phyloP scores from a whole-genome alignment of 1,140 invertebrate genomes.

The silkworm (Bombyx mori) region ASM3026992v2 NC_085113.1:5731501-5732000 shows the following conservation, averaged over 20 bases:
- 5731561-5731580: no score
- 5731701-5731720: no score
- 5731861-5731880: conserved; percentile 8
- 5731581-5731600: no score
- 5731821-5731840: neutral
- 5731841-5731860: neutral
- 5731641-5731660: neutral
- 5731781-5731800: no score
- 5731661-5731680: neutral
- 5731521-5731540: conserved; percentile 50
- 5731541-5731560: no score
- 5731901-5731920: conserved; percentile 44
- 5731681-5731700: no score
- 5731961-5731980: conserved; percentile 56
- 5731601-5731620: no score
- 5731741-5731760: no score
- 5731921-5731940: conserved; percentile 57
- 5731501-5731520: conserved; percentile 43
- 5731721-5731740: no score
- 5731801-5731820: neutral
- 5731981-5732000: conserved; percentile 42
- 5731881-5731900: conserved; percentile 28
- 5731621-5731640: no score
- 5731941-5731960: conserved; percentile 27
- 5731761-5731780: neutral